Evolutionary conservation across 2,888 invertebrate genomes (phyloP).

Genomic region (Arge pagana): DNA sequence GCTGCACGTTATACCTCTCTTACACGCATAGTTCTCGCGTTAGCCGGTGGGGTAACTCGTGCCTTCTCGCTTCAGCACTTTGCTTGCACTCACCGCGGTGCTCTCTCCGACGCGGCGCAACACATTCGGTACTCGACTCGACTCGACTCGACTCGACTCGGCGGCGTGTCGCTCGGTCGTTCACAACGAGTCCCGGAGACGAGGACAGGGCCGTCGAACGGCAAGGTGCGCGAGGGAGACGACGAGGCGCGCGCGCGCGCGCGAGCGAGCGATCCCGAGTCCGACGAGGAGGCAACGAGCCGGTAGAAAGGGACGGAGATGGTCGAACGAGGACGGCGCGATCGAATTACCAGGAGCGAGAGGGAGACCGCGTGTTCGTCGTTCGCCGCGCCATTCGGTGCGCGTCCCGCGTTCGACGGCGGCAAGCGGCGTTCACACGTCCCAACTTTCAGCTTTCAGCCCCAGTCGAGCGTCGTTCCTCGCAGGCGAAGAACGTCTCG

Average conservation of each 20-base stretch:
- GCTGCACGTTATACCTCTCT: background rate
- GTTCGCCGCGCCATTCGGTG: slow-evolving; percentile 19
- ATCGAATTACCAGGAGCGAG: slow-evolving; percentile 28
- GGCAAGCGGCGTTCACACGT: slow-evolving; percentile 55
- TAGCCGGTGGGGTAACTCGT: slow-evolving; percentile 2
- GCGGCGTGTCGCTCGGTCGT: slow-evolving; percentile 2
- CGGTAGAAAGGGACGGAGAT: slow-evolving; percentile 29
- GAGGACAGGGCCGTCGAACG: background rate
- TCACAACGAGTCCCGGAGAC: slow-evolving; percentile 9
- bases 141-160: slow-evolving; percentile 15
- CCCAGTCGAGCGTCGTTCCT: slow-evolving; percentile 53
- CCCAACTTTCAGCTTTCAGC: slow-evolving; percentile 48
- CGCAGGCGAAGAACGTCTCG: slow-evolving; percentile 42
- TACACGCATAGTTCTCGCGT: slow-evolving; percentile 2
- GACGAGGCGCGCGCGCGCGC: slow-evolving; percentile 11
- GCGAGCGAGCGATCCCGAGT: slow-evolving; percentile 19
- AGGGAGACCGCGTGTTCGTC: slow-evolving; percentile 17
- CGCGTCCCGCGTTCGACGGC: slow-evolving; percentile 33
- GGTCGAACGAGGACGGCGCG: slow-evolving; percentile 3
- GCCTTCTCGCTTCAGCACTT: slow-evolving; percentile 19
- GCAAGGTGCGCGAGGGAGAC: background rate
- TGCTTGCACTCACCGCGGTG: slow-evolving; percentile 16
- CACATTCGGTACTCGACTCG: slow-evolving; percentile 21
- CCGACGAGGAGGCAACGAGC: slow-evolving; percentile 28
- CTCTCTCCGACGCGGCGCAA: slow-evolving; percentile 14